Base-by-base conservation (phyloP, 2,797 vertebrate species). In the Cyprinodon diabolis region DNA sequence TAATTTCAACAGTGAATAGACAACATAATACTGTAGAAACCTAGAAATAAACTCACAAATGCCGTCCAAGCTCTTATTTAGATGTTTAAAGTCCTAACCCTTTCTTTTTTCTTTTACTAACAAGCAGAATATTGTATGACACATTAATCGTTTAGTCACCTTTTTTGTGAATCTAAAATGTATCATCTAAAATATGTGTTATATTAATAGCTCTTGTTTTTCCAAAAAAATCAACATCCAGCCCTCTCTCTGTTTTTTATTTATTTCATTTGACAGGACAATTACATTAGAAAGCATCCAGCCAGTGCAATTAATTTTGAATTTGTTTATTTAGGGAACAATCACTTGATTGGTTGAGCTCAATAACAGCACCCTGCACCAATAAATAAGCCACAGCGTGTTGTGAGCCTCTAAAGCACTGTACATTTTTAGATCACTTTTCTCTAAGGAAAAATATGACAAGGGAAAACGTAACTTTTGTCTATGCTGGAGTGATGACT, bases 261-360 rank as follows among this genome's bases (percentile, higher is more conserved):
- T 52, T n/a, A 0, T 63, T 43, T 43, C 43, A 10, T 52, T 52
- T 68, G 62, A 23, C 62, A 45, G 21, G 11, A 35, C 30, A 67
- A 72, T 30, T 17, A 52, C 37, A 52, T n/a, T 54, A 40, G 30
- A 23, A 47, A 55, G 5, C 51, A 55, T 47, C 21, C 25, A 13
- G 25, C 23, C n/a, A 45, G 35, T 8, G 40, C 40, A 30, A 49
- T 71, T 51, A 40, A 13, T 60, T 13, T n/a, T 52, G 35, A 66
- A n/a, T 13, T 43, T 71, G 15, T n/a, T 21, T 62, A 48, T 48
- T 66, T 72, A 15, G 23, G 65, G 23, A 62, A 19, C 57, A 65
- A 56, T n/a, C 57, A 73, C 12, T 55, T 78, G 51, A 65, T 4
- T 23, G 54, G 51, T 65, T 43, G n/a, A 37, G 65, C 25, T 47